Base-by-base conservation (phyloP, 2,888 invertebrate species). In the Diabrotica balteata region DNA sequence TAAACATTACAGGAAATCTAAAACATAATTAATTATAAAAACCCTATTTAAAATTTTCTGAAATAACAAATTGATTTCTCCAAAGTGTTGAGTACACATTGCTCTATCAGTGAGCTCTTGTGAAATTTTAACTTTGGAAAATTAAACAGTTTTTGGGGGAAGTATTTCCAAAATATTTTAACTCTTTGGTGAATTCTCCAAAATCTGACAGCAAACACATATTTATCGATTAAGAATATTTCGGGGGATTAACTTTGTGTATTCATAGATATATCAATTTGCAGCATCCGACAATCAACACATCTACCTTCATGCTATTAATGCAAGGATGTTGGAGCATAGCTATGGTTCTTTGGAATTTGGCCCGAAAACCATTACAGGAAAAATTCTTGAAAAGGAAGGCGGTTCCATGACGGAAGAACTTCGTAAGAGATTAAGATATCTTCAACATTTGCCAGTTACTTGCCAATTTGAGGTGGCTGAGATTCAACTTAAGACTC, bases 391-490 rank as follows among this genome's bases (percentile, higher is more conserved):
- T n/a, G 95, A 96, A 78, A 92, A 94, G 65, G 96, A 97, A 80
- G 89, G 91, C 1, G 90, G 93, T 73, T 93, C 94, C 4, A 93
- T 97, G 86, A 93, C 90, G 22, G 93, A 94, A 85, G 93, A 94
- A 77, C 78, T 94, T 80, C 87, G 96, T 76, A 88, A 89, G 69
- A 87, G 93, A 55, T 85, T 93, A 75, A 87, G 93, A 58, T 94
- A 93, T 78, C 84, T 95, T 58, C 89, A 92, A 63, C 98, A 98
- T 84, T 86, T 98, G 76, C 97, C 98, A 0, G 86, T 97, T 7
- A 93, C 95, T 68, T 95, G 95, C 79, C 93, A 93, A 68, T 96
- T 96, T 84, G 93, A 95, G 79, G 89, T 97, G 49, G 95, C 94
- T 49, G 98, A 98, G 84, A 88, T 98, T 67, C 90, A 93, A 67